These are phyloP conservation scores for Campoplex capitator DNA, from an alignment of 2,888 invertebrate species.

Conservation along the genomic window DNA sequence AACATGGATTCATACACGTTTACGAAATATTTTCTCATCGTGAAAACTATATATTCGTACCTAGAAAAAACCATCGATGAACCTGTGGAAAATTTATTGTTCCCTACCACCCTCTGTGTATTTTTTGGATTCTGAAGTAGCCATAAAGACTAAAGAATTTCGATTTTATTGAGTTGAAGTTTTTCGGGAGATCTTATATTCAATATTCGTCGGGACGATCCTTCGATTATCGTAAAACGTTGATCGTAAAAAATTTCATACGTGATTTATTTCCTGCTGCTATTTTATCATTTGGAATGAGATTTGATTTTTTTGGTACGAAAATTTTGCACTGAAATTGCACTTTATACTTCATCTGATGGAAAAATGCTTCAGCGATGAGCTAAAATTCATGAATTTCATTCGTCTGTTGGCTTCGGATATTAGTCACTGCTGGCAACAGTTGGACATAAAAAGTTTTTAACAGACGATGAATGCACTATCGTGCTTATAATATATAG, in stretches of 20 bases:
- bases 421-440: constrained; percentile 14
- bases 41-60: neutral
- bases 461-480: neutral
- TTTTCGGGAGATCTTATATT: neutral
- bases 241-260: neutral
- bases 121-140: neutral
- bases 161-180: neutral
- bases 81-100: neutral
- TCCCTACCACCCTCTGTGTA: neutral
- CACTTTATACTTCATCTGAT: too few species aligned
- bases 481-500: neutral
- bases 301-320: neutral
- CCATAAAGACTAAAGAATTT: neutral
- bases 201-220: neutral
- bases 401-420: neutral
- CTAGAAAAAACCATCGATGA: neutral
- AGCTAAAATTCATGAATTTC: neutral
- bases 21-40: neutral
- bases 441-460: neutral
- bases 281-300: neutral
- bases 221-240: too few species aligned
- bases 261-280: neutral
- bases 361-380: neutral
- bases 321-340: neutral
- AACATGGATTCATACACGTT: neutral